phyloP scores from a whole-genome alignment of 2,888 invertebrate species.

The Orchesellides sinensis region DNA sequence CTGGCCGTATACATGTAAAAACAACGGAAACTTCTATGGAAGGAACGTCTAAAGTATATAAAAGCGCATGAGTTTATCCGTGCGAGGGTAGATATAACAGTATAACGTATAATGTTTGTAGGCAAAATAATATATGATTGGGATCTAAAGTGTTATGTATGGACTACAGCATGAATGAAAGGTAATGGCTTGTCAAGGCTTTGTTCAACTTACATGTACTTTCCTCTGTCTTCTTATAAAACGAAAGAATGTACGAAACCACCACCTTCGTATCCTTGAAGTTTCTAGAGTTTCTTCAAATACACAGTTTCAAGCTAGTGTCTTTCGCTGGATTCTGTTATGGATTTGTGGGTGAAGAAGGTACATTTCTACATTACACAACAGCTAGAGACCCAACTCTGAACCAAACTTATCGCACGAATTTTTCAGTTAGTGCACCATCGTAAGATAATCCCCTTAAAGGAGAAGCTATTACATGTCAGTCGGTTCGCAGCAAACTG shows the following conservation, averaged over 20 bases:
- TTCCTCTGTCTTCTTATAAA: not conserved
- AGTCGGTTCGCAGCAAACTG: too few species aligned
- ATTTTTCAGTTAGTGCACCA: not conserved
- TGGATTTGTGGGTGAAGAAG: not conserved
- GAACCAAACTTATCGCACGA: conserved; percentile 10
- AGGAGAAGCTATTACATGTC: too few species aligned
- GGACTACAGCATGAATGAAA: conserved; percentile 51
- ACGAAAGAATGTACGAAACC: not conserved
- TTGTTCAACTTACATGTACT: conserved; percentile 31
- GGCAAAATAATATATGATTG: conserved; percentile 19
- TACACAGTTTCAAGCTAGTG: not conserved
- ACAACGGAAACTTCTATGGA: too few species aligned
- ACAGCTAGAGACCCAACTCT: not conserved
- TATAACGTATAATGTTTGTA: not conserved
- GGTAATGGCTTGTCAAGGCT: conserved; percentile 56
- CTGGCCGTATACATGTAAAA: not conserved
- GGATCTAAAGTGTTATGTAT: conserved; percentile 39
- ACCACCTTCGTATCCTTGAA: too few species aligned
- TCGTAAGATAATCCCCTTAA: too few species aligned
- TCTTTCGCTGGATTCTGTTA: conserved; percentile 2
- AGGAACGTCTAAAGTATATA: not conserved
- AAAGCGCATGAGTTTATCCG: not conserved
- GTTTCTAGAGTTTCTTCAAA: conserved; percentile 32
- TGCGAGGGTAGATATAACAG: not conserved
- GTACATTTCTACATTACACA: too few species aligned